Conservation (phyloP, 2,113 vertebrate genomes). For the Caranx ignobilis region DNA sequence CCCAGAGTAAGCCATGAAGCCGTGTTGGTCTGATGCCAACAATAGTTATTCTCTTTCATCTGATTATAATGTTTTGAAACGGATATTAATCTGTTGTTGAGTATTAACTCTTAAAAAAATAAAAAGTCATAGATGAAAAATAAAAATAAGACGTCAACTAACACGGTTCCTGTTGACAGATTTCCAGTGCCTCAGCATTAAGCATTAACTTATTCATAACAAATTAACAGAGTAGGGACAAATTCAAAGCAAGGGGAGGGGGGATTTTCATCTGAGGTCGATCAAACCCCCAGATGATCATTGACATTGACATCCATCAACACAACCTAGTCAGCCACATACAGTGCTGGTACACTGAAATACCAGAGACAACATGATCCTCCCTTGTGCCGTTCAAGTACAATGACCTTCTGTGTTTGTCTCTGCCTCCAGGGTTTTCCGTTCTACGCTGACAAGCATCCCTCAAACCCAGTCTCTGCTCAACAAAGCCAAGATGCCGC, state of each 20-base stretch:
- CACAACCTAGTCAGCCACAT: background rate
- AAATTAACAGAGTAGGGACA: background rate
- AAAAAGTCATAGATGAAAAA: too few relatives aligned
- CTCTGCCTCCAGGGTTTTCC: conserved; percentile 89
- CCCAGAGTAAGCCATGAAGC: conserved; percentile 87
- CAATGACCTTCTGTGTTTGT: conserved; percentile 14
- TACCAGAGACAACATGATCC: background rate
- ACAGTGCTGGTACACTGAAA: background rate
- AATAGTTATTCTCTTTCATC: background rate
- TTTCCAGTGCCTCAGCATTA: background rate
- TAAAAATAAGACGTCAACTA: too few relatives aligned
- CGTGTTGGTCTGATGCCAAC: background rate
- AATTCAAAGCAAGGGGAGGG: background rate
- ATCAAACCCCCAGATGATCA: background rate
- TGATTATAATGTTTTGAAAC: background rate
- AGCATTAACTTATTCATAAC: background rate
- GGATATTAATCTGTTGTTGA: background rate
- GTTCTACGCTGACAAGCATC: conserved; percentile 94
- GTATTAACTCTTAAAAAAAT: background rate
- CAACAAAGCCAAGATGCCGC: conserved; percentile 97
- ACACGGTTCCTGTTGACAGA: background rate
- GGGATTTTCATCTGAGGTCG: background rate
- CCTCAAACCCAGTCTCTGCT: conserved; percentile 96
- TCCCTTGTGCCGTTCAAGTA: background rate
- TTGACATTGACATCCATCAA: too few relatives aligned